Conservation (phyloP, 2,888 invertebrate genomes). For the Stegophylla sp. region DNA sequence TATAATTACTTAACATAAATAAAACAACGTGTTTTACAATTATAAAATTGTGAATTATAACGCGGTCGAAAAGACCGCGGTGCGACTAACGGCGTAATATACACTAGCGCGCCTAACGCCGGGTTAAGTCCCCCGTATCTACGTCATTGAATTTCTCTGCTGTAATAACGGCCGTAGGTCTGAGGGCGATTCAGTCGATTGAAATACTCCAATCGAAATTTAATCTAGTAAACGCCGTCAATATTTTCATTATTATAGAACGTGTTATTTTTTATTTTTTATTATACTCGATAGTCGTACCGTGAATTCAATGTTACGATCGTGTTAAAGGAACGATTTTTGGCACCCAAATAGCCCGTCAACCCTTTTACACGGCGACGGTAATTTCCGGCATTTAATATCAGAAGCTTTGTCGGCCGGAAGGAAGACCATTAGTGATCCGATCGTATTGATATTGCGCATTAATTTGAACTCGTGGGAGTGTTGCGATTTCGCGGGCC, state of each 20-base stretch:
- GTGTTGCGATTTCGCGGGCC: neutral
- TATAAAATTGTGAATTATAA: too few relatives aligned
- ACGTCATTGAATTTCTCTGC: too few relatives aligned
- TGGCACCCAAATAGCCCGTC: neutral
- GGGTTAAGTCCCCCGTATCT: too few relatives aligned
- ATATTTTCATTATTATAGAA: too few relatives aligned
- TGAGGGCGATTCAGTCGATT: neutral
- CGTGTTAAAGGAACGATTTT: neutral
- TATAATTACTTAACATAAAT: too few relatives aligned
- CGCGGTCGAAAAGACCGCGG: too few relatives aligned
- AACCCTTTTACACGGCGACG: constrained; percentile 15
- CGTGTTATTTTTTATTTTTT: too few relatives aligned
- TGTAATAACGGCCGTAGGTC: too few relatives aligned
- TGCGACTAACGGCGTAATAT: too few relatives aligned
- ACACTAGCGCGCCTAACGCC: too few relatives aligned
- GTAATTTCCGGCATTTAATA: constrained; percentile 11
- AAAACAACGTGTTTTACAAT: too few relatives aligned
- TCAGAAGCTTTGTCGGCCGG: neutral
- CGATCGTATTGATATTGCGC: neutral
- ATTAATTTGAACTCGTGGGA: neutral
- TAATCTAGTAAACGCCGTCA: neutral
- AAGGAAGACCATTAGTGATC: constrained; percentile 16
- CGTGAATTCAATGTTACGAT: neutral
- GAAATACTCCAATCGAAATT: neutral
- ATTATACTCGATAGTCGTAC: neutral